Percentiles rank a stretch among this genome's conserved stretches.
Conservation (phyloP, 37 sponge, comb jelly and placozoan genomes). For the Haliclona indistincta region DNA sequence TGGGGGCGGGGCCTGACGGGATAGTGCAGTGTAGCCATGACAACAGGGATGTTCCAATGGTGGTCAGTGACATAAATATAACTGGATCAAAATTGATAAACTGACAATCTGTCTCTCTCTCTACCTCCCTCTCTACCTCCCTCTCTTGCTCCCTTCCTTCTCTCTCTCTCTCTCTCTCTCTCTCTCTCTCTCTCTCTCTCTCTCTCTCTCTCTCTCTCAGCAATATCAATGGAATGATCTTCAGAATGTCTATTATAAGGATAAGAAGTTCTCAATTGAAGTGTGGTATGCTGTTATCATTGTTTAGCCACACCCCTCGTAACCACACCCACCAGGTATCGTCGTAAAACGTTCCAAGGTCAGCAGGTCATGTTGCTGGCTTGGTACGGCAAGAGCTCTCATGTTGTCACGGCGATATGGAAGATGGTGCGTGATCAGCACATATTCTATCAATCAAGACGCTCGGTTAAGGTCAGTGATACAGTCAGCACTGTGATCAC, state of each 20-base stretch:
- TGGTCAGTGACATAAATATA: too few relatives aligned
- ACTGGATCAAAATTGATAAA: background rate
- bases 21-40: slow-evolving; percentile 24
- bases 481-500: background rate
- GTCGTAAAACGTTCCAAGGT: slow-evolving; percentile 6
- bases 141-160: background rate
- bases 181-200: background rate
- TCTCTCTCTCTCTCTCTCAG: background rate
- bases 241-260: slow-evolving; percentile 78
- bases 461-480: slow-evolving; percentile 7
- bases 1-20: slow-evolving; percentile 63
- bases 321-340: slow-evolving; percentile 4
- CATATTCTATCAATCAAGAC: slow-evolving; percentile 56
- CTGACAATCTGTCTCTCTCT: background rate
- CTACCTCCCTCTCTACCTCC: background rate
- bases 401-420: slow-evolving; percentile 67
- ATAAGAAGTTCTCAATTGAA: slow-evolving; percentile 85
- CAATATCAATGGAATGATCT: slow-evolving; percentile 75
- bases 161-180: background rate
- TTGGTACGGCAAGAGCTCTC: slow-evolving; percentile 52
- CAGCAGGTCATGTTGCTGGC: slow-evolving; percentile 26
- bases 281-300: too few relatives aligned
- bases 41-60: slow-evolving; percentile 22
- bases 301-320: too few relatives aligned
- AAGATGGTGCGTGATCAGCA: slow-evolving; percentile 83